phyloP scores from a whole-genome alignment of 2,797 vertebrate species.

The Clangula hyemalis region DNA sequence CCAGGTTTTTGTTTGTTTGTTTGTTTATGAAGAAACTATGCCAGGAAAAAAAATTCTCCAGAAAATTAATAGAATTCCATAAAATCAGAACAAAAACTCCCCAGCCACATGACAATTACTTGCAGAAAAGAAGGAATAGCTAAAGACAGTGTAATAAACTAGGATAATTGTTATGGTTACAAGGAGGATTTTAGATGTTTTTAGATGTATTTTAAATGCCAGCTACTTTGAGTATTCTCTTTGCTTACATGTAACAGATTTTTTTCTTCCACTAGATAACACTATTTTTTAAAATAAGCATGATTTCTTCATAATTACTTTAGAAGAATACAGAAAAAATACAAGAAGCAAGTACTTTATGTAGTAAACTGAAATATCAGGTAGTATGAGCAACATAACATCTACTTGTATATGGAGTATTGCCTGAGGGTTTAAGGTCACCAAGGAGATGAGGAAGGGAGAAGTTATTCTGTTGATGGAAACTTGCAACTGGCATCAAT shows the following conservation, averaged over 20 bases:
- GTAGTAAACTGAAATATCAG: conserved; percentile 35
- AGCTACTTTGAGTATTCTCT: background rate
- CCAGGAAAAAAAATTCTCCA: background rate
- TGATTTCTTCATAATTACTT: background rate
- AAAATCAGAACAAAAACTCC: background rate
- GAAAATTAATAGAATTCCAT: background rate
- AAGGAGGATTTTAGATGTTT: background rate
- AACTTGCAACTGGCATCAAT: conserved; percentile 38
- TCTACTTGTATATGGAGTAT: conserved; percentile 51
- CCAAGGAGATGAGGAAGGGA: conserved; percentile 36
- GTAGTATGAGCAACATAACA: conserved; percentile 16
- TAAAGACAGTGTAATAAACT: background rate
- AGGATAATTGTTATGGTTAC: background rate
- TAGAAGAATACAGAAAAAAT: background rate
- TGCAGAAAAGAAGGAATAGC: background rate
- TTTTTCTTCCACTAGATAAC: background rate
- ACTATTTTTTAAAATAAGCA: background rate
- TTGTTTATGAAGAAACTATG: background rate
- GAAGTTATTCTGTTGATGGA: conserved; percentile 48
- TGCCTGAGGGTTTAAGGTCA: conserved; percentile 39
- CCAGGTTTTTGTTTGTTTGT: background rate
- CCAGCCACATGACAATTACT: background rate
- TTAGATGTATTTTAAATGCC: background rate
- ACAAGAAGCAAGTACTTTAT: background rate
- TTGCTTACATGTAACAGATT: background rate